Percentiles rank a stretch among this genome's conserved stretches.
Conservation (phyloP, 1,140 invertebrate genomes). For the Macrobrachium rosenbergii region DNA sequence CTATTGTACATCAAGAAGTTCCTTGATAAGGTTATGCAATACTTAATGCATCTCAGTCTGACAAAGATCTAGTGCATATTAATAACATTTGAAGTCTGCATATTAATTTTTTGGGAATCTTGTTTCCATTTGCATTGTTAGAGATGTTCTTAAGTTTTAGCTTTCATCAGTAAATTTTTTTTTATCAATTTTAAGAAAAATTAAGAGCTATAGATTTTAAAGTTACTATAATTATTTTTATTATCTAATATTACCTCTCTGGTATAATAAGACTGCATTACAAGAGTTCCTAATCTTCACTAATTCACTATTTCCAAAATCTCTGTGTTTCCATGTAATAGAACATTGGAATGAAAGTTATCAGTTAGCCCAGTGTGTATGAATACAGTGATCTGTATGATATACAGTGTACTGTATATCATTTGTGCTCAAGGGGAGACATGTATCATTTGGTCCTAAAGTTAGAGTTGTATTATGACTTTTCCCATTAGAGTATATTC, state of each 20-base stretch:
- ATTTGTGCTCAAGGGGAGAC: constrained; percentile 59
- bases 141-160: not conserved
- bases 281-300: constrained; percentile 59
- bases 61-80: too few species aligned
- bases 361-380: constrained; percentile 27
- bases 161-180: not conserved
- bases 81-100: too few species aligned
- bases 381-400: constrained; percentile 25
- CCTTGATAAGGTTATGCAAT: too few species aligned
- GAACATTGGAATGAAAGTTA: constrained; percentile 32
- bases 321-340: not conserved
- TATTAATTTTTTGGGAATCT: not conserved
- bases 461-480: too few species aligned
- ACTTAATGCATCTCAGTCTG: too few species aligned
- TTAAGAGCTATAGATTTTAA: not conserved
- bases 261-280: constrained; percentile 5
- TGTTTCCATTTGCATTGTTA: not conserved
- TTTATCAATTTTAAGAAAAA: not conserved
- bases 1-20: too few species aligned
- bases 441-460: constrained; percentile 14
- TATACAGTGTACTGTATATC: constrained; percentile 6
- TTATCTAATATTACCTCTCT: not conserved
- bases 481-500: too few species aligned
- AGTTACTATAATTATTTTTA: constrained; percentile 15
- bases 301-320: constrained; percentile 21